These are phyloP conservation scores for Limenitis camilla DNA, from an alignment of 2,888 invertebrate species.

Conservation along the genomic window DNA sequence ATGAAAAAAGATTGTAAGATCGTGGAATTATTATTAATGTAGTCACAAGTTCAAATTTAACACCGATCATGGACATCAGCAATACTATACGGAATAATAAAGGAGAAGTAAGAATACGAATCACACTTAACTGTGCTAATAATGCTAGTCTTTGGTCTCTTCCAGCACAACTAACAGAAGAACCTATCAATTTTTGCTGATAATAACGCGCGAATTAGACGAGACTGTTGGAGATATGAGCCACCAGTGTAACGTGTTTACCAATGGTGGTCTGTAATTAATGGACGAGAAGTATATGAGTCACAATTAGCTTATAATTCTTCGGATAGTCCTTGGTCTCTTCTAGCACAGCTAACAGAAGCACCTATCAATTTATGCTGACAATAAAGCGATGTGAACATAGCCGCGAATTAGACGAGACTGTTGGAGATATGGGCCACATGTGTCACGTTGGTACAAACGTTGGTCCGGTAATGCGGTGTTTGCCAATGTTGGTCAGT, in stretches of 20 bases:
- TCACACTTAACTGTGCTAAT: too few species aligned
- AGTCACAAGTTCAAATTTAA: too few species aligned
- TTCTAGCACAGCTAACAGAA: constrained; percentile 19
- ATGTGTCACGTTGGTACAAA: constrained; percentile 25
- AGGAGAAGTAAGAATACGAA: too few species aligned
- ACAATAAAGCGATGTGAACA: constrained; percentile 41
- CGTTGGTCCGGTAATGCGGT: constrained; percentile 3
- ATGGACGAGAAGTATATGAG: too few species aligned
- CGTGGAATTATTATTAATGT: too few species aligned
- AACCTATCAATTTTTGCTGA: constrained; percentile 52
- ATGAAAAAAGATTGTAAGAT: too few species aligned
- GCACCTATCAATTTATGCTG: constrained; percentile 50
- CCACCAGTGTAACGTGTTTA: constrained; percentile 23
- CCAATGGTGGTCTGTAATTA: neutral
- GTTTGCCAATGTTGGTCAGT: neutral
- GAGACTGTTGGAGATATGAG: constrained; percentile 21
- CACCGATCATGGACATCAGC: too few species aligned
- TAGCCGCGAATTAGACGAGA: constrained; percentile 39
- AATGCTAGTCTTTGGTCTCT: too few species aligned
- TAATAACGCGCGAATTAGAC: constrained; percentile 41
- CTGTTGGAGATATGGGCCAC: constrained; percentile 19
- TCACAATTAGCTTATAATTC: too few species aligned
- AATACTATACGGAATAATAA: too few species aligned
- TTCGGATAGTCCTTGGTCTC: too few species aligned
- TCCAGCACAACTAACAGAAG: constrained; percentile 18